phyloP scores from a whole-genome alignment of 2,113 vertebrate species.

The Gadus chalcogrammus region DNA sequence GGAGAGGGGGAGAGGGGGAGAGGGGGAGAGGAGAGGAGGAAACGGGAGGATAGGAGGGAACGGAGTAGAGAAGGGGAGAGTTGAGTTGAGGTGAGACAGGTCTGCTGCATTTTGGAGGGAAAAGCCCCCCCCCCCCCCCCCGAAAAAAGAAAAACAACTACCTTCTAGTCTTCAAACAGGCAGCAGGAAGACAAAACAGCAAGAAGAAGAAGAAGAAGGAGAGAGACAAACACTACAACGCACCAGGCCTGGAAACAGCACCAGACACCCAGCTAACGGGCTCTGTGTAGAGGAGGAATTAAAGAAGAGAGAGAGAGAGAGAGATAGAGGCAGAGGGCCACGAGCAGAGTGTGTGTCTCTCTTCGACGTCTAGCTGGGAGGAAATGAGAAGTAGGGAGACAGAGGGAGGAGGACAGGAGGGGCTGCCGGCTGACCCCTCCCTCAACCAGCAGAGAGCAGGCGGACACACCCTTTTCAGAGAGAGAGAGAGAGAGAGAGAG shows the following conservation, averaged over 20 bases:
- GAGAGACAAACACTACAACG: background rate
- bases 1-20: background rate
- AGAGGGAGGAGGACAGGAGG: conserved; percentile 44
- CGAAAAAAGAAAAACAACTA: conserved; percentile 24
- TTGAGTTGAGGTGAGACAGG: conserved; percentile 15
- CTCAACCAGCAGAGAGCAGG: conserved; percentile 63
- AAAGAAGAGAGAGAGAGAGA: conserved; percentile 15
- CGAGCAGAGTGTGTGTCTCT: background rate
- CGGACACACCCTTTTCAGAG: conserved; percentile 77
- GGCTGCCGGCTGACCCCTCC: conserved; percentile 72
- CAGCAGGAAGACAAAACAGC: background rate
- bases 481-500: conserved; percentile 36
- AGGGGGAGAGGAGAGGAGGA: background rate
- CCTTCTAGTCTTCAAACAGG: background rate
- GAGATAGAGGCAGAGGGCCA: conserved; percentile 17
- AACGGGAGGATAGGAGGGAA: background rate
- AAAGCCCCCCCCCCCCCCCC: no score
- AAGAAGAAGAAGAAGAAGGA: background rate
- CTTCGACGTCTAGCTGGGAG: background rate
- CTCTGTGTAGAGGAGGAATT: background rate
- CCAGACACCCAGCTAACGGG: no score
- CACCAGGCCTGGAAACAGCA: background rate
- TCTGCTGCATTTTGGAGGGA: conserved; percentile 17
- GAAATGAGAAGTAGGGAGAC: conserved; percentile 20
- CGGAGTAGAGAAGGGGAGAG: conserved; percentile 10